phyloP scores from a whole-genome alignment of 2,113 vertebrate species.

The Oophaga pumilio region DNA sequence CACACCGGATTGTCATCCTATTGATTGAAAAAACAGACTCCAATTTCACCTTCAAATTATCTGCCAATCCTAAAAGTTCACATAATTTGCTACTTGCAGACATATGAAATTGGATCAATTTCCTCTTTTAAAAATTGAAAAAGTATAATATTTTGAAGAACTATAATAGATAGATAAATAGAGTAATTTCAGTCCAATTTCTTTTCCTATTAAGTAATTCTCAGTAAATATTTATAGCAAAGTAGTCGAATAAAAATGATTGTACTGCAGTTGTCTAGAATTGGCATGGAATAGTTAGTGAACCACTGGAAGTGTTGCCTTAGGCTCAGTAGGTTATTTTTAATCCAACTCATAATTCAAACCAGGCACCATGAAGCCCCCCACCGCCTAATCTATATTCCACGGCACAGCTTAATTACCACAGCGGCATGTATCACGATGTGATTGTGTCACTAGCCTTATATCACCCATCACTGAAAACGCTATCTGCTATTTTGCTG shows the following conservation, averaged over 20 bases:
- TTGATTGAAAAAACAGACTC: no score
- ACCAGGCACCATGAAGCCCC: slow-evolving; percentile 1
- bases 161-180: background rate
- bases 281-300: slow-evolving; percentile 38
- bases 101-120: no score
- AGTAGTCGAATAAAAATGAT: slow-evolving; percentile 1
- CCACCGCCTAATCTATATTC: slow-evolving; percentile 48
- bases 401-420: slow-evolving; percentile 46
- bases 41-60: no score
- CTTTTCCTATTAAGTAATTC: background rate
- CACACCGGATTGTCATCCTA: no score
- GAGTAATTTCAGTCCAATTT: background rate
- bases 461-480: slow-evolving; percentile 8
- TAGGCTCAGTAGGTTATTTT: slow-evolving; percentile 51
- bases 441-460: slow-evolving; percentile 18
- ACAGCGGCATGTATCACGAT: slow-evolving; percentile 10
- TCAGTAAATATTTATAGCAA: background rate
- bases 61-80: no score
- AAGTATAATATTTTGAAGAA: background rate
- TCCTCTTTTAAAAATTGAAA: no score
- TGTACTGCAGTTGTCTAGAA: slow-evolving; percentile 27
- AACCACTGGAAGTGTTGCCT: slow-evolving; percentile 46
- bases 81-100: no score
- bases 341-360: slow-evolving; percentile 52
- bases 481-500: slow-evolving; percentile 17